These are phyloP conservation scores for Campoplex nolae DNA, from an alignment of 2,888 invertebrate species.

Conservation along the genomic window DNA sequence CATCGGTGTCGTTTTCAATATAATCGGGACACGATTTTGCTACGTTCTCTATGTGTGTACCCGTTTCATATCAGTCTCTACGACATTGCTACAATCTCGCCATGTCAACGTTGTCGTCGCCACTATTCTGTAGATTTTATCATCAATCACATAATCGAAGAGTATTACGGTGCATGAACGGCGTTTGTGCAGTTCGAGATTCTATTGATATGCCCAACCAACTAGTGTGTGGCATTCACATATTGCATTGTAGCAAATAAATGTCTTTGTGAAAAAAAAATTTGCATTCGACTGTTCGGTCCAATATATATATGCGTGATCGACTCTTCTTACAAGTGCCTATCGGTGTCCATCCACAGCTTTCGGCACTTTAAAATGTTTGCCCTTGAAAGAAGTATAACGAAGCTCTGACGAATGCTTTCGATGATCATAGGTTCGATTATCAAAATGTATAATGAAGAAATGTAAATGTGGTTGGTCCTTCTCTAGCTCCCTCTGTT, in stretches of 20 bases:
- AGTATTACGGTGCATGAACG: background rate
- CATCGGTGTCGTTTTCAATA: constrained; percentile 68
- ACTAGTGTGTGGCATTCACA: background rate
- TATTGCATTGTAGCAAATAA: background rate
- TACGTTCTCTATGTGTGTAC: constrained; percentile 49
- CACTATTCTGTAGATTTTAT: constrained; percentile 32
- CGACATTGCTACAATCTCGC: background rate
- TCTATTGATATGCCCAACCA: background rate
- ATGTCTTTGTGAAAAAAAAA: background rate
- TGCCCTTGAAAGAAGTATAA: background rate
- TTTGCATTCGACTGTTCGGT: background rate
- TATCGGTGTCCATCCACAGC: background rate
- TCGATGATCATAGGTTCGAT: background rate
- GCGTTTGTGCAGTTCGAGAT: background rate
- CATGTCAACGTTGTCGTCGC: constrained; percentile 12
- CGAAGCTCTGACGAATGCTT: background rate
- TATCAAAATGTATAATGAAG: constrained; percentile 12
- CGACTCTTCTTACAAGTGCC: background rate
- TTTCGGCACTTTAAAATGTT: background rate
- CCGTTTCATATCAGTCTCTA: constrained; percentile 22
- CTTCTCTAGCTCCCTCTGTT: constrained; percentile 11
- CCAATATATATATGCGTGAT: background rate
- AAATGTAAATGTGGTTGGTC: background rate
- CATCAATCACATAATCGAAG: background rate
- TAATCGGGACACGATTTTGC: constrained; percentile 61